Evolutionary conservation across 2,888 invertebrate genomes (phyloP).

Genomic region (Vannuccia rotundouncinata): DNA sequence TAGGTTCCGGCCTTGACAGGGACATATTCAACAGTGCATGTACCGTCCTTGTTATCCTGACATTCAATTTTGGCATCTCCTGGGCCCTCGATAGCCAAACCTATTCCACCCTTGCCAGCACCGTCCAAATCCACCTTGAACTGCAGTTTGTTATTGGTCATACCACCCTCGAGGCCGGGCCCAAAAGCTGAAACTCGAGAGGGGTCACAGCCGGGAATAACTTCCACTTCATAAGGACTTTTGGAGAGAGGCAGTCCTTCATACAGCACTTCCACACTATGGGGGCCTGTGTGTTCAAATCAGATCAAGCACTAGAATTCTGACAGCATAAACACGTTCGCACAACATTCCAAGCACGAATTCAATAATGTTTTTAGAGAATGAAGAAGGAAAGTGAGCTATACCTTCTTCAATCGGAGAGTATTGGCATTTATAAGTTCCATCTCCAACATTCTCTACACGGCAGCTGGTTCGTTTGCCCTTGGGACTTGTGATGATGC

Average conservation of each 20-base stretch:
- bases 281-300: slow-evolving; percentile 61
- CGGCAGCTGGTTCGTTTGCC: slow-evolving; percentile 68
- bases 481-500: slow-evolving; percentile 71
- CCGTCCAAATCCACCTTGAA: slow-evolving; percentile 72
- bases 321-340: too few relatives aligned
- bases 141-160: slow-evolving; percentile 69
- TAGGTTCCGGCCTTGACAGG: slow-evolving; percentile 41
- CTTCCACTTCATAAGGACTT: slow-evolving; percentile 70
- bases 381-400: too few relatives aligned
- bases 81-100: slow-evolving; percentile 41
- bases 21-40: slow-evolving; percentile 42
- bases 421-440: slow-evolving; percentile 73
- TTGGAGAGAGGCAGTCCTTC: slow-evolving; percentile 70
- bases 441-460: slow-evolving; percentile 68
- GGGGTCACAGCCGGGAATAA: slow-evolving; percentile 68
- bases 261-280: slow-evolving; percentile 70
- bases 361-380: too few relatives aligned
- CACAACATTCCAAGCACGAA: too few relatives aligned
- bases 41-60: slow-evolving; percentile 42
- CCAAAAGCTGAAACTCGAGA: slow-evolving; percentile 70
- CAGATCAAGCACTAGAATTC: not conserved
- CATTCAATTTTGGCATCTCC: slow-evolving; percentile 42
- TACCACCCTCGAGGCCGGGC: slow-evolving; percentile 69
- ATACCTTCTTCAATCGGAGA: slow-evolving; percentile 73
- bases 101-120: slow-evolving; percentile 62